A percentile compares a stretch with the other conserved stretches of the same genome.
These are phyloP conservation scores for Eublepharis macularius DNA, from an alignment of 2,113 vertebrate species.

Conservation along the genomic window DNA sequence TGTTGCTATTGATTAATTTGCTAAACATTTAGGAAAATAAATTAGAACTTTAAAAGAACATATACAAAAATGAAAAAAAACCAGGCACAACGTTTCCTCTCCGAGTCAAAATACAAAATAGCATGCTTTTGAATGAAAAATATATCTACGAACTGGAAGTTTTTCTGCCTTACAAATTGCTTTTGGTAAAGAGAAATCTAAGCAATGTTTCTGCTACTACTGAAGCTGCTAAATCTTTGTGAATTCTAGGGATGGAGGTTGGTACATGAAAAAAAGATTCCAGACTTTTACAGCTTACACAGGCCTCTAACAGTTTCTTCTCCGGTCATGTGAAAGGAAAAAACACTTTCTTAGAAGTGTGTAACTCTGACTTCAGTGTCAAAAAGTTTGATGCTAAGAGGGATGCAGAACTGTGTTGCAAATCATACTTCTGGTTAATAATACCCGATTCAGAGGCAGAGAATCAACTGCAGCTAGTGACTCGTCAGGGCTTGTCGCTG, in stretches of 20 bases:
- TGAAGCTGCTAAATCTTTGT: background rate
- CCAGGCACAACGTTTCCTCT: slow-evolving; percentile 14
- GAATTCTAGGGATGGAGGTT: background rate
- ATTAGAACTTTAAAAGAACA: slow-evolving; percentile 26
- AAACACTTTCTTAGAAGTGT: background rate
- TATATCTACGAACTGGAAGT: background rate
- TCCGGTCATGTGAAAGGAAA: background rate
- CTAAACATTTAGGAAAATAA: slow-evolving; percentile 38
- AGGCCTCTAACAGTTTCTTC: too few species aligned
- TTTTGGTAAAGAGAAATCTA: background rate
- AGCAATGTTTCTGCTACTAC: background rate
- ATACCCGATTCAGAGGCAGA: background rate
- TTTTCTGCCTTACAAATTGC: slow-evolving; percentile 6
- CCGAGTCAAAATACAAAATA: slow-evolving; percentile 18
- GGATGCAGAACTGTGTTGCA: background rate
- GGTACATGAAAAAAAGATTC: too few species aligned
- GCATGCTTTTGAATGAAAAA: slow-evolving; percentile 28
- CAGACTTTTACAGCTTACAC: too few species aligned
- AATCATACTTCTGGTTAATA: background rate
- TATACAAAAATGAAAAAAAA: background rate
- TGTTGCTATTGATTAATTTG: slow-evolving; percentile 46
- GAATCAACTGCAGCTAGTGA: background rate
- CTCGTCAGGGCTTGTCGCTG: too few species aligned
- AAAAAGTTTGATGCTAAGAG: background rate
- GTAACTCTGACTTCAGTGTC: too few species aligned